Evolutionary conservation across 2,797 vertebrate species (phyloP), one percentile per base, ranked within the genome.

Genomic region (Sylvilagus floridanus): DNA sequence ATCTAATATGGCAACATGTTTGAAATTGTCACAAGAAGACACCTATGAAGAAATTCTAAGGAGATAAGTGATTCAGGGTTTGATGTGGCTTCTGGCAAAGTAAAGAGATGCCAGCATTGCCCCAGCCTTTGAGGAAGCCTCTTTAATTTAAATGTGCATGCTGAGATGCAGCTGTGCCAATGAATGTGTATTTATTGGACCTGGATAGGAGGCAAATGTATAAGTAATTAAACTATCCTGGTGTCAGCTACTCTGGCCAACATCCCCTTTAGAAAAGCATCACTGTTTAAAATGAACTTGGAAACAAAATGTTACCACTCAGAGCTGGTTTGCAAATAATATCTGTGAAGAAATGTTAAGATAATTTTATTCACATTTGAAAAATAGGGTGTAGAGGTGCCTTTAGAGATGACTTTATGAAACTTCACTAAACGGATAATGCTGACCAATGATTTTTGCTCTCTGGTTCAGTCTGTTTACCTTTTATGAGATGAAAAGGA

Each of bases 91-190:
- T 97, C 96, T 98, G 98, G 98, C 97, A 96, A 98, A 98, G 96
- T 87, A 92, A 98, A 92, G 91, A 96, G 97, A 95, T 98, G 97
- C 97, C 98, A 98, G 95, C 95, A 95, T 97, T 97, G 95, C 97
- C 97, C 97, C 95, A 96, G 96, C 96, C 97, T 98, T 98, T 97
- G 96, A 98, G 96, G 97, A 98, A 98, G 95, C 97, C 97, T 98
- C 98, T 98, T 98, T 97, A 98, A 98, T 98, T 98, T 98, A 97
- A 98, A 93, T 96, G 97, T 97, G 96, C 97, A 97, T 97, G 97
- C 98, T 98, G 98, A 97, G 98, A 97, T 98, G 97, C 98, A 98
- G 98, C 98, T 98, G 97, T 98, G 98, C 97, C 82, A 97, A 97
- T 98, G 97, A 97, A 97, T 98, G 97, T 98, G 97, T 98, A 98